Base-by-base conservation (phyloP, 2,797 vertebrate species). In the Darevskia nairensis region DNA sequence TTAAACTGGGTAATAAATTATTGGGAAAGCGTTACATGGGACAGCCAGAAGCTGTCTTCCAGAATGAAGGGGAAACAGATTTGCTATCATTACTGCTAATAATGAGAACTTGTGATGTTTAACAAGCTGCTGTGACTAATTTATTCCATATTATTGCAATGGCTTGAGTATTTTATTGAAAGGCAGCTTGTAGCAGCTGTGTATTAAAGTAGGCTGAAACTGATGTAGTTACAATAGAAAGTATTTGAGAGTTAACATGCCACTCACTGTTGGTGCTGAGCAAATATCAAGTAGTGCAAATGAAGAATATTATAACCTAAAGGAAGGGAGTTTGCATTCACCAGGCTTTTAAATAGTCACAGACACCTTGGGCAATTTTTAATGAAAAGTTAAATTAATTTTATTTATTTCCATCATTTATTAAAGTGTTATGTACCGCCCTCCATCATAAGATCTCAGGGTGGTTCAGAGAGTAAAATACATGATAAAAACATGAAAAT, bases 1-100 rank as follows among this genome's bases (percentile, higher is more conserved):
- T 79, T 41, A 80, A 89, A 74, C 77, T 55, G 71, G 32, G 68
- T 78, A 71, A 88, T 90, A 88, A 77, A 85, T 90, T 90, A 32
- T 71, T 82, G 50, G 78, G 66, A 77, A 88, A 90, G 25, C 72
- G 77, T 90, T 88, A 81, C 85, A 76, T 82, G 71, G 35, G 82
- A 88, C 17, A 85, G 78, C 82, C 82, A 82, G 78, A 77, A 81
- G 66, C 61, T 85, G 35, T 35, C 64, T 81, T 85, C 81, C 61
- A 76, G 76, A 85, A 88, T 59, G 17, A 64, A 85, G 80, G 44
- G 72, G 32, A 64, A 86, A 78, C 75, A 72, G 84, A 82, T 86
- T 86, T 78, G 84, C n/a, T 86, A 55, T 50, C 71, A 61, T 85
- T 85, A 64, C 25, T 71, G 11, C 72, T 85, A 71, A 76, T 85